Evolutionary conservation across 35 echinoderm and acorn worm species (phyloP).

Genomic region (Lytechinus pictus): DNA sequence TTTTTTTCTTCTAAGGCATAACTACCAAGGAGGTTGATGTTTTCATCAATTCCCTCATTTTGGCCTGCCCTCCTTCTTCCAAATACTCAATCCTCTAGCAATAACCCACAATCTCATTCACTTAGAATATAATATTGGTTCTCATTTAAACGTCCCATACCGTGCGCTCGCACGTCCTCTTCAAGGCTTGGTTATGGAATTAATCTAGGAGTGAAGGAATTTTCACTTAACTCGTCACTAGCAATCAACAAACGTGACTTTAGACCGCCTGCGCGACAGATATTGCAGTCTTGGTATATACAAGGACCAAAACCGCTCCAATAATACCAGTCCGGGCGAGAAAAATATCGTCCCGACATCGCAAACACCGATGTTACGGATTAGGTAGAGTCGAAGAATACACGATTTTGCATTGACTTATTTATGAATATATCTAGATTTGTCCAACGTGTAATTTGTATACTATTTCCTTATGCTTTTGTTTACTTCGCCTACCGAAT

Average conservation of each 20-base stretch:
- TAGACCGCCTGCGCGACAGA: not conserved
- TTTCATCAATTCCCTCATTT: not conserved
- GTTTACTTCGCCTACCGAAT: too few relatives aligned
- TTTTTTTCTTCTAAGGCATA: not conserved
- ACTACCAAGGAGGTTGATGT: not conserved
- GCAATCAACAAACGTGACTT: constrained; percentile 25
- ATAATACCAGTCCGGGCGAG: not conserved
- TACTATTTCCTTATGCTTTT: too few relatives aligned
- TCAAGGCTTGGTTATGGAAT: constrained; percentile 46
- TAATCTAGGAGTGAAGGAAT: constrained; percentile 53
- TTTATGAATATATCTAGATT: too few relatives aligned
- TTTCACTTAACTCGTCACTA: constrained; percentile 51
- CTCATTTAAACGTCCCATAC: constrained; percentile 25
- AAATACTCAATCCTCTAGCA: not conserved
- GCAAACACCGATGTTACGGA: not conserved
- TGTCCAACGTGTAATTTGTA: too few relatives aligned
- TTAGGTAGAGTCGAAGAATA: too few relatives aligned
- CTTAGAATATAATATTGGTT: constrained; percentile 25
- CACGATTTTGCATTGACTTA: too few relatives aligned
- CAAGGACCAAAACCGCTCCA: not conserved
- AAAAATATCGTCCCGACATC: not conserved
- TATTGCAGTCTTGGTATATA: constrained; percentile 13
- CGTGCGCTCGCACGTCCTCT: not conserved
- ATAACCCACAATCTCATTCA: not conserved
- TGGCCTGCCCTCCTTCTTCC: not conserved